Base-by-base conservation (phyloP, 2,888 invertebrate species). In the Plebejus melissa region DNA sequence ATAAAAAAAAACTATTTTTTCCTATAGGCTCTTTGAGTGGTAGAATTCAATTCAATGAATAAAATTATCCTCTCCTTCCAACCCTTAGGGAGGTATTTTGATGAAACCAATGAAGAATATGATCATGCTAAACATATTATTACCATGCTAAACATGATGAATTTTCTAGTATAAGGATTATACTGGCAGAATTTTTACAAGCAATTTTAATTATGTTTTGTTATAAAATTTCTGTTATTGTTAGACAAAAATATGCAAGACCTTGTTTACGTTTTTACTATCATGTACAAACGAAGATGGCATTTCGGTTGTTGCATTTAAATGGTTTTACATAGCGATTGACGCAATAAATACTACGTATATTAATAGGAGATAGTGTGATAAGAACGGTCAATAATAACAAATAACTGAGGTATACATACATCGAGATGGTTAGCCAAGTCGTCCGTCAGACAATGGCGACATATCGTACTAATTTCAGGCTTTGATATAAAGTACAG, bases 361-460 rank as follows among this genome's bases (percentile, higher is more conserved):
- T 72, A 72, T 13, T 72, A 32, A 50, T 36, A 72, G 32, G 50
- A 72, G 72, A 74, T 74, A 75, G 76, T 78, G 76, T 79, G 80
- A 79, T 80, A 81, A 80, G 77, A 79, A 80, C 76, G 80, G 82
- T 81, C 81, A 83, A 83, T 82, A 83, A 84, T 81, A 84, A 83
- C 82, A 84, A 82, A 81, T 81, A 80, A 78, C 77, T 79, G 81
- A 80, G 78, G 77, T 83, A 80, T 81, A 82, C 81, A 81, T 82
- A 82, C 79, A 80, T 81, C 81, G 80, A 80, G 81, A 82, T 82
- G 82, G 82, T 82, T 83, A 82, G 82, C 81, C 13, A 81, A 84
- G 83, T 82, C 80, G 80, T 77, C 82, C 83, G 92, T 90, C 92
- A 92, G 90, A 93, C 91, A 94, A 94, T 94, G 94, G 93, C 94